These are phyloP conservation scores for Xiphias gladius DNA, from an alignment of 2,113 vertebrate species.

Conservation along the genomic window DNA sequence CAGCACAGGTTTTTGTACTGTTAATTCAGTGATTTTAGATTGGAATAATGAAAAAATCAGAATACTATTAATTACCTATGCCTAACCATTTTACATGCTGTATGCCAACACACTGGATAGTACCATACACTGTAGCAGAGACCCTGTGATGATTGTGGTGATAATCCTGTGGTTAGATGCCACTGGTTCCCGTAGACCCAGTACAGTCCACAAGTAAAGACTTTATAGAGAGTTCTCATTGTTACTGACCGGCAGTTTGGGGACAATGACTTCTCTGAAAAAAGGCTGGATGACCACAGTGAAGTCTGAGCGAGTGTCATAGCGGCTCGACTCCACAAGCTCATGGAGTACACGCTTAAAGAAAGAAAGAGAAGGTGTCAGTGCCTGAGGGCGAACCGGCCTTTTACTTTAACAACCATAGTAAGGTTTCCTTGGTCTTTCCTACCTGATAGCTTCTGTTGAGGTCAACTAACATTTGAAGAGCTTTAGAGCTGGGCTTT, in stretches of 20 bases:
- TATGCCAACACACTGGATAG: background rate
- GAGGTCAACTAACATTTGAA: constrained; percentile 78
- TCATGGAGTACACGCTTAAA: constrained; percentile 66
- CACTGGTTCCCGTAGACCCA: background rate
- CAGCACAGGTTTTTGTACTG: no score
- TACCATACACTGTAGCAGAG: background rate
- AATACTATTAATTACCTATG: no score
- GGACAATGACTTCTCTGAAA: constrained; percentile 74
- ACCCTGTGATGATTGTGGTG: background rate
- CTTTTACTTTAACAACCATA: background rate
- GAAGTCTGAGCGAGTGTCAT: constrained; percentile 87
- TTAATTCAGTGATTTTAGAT: no score
- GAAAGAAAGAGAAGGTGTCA: constrained; percentile 49
- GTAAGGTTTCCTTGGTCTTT: background rate
- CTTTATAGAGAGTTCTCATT: background rate
- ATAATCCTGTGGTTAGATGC: background rate
- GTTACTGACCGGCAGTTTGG: constrained; percentile 78
- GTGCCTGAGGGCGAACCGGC: background rate
- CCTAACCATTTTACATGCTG: no score
- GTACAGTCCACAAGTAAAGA: background rate
- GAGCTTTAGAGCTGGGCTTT: constrained; percentile 80
- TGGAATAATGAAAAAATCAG: no score
- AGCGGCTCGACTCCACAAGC: constrained; percentile 82
- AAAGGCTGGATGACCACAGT: constrained; percentile 89
- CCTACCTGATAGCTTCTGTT: constrained; percentile 88